Conservation (phyloP, 2,888 invertebrate genomes). For the Tipula lateralis region DNA sequence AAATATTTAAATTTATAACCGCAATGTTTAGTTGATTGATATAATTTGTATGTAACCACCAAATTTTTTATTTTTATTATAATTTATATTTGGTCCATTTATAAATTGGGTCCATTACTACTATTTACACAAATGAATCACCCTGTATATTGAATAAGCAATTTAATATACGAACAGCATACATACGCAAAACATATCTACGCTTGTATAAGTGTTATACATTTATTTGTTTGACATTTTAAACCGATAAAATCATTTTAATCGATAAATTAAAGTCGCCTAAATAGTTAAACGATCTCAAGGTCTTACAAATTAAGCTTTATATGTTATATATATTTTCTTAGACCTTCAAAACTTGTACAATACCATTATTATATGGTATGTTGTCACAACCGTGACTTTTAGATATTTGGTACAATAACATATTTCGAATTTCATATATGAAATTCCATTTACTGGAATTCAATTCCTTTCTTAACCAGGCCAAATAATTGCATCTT, state of each 20-base stretch:
- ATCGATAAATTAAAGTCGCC: background rate
- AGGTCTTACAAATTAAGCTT: background rate
- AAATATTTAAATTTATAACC: too few species aligned
- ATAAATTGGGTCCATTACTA: too few species aligned
- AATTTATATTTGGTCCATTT: too few species aligned
- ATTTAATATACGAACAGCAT: background rate
- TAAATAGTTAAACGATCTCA: slow-evolving; percentile 1
- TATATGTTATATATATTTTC: background rate
- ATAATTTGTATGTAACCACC: too few species aligned
- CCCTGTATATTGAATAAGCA: background rate
- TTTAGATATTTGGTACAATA: background rate
- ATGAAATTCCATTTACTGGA: background rate
- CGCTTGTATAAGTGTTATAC: background rate
- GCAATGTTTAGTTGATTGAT: too few species aligned
- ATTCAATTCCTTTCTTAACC: background rate
- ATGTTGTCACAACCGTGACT: background rate
- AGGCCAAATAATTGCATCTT: too few species aligned
- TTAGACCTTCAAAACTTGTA: slow-evolving; percentile 5
- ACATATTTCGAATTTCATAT: background rate
- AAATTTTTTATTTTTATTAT: too few species aligned
- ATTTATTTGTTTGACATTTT: background rate
- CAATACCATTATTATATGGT: background rate
- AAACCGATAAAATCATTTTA: background rate
- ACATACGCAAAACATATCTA: background rate
- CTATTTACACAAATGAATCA: too few species aligned